Evolutionary conservation across 2,888 invertebrate genomes (phyloP), one percentile per base, ranked within the genome.

Genomic region (Cyclophora punctaria): DNA sequence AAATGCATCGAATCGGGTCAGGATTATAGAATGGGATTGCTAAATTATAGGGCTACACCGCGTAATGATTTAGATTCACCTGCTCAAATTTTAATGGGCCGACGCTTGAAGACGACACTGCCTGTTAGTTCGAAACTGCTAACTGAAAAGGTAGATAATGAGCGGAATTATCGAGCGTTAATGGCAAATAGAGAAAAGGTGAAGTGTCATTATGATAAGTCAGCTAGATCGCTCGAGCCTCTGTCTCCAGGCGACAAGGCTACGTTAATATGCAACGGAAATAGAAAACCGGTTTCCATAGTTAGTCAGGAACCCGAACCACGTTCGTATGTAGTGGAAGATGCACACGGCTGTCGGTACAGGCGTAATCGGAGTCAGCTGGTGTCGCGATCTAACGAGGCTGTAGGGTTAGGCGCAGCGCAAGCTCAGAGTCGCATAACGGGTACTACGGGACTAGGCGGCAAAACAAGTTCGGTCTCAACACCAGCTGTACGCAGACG

Each of bases 1-100:
- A 60, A 62, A 54, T 56, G 50, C 4, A 35, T 53, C 7, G 42
- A 49, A 3, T 49, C 48, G 5, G 48, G 48, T 4, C 43, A 44
- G 7, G 59, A 62, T 37, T 56, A 40, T 40, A 5, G 4, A 40
- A 5, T 40, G 40, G 6, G 40, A 5, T 40, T 40, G 40, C 6
- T 40, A 40, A 40, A 40, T 40, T 40, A 5, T 6, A 40, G 40
- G 6, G 40, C 40, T 40, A 40, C 40, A 40, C 40, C 40, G 5
- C 4, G 40, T 5, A 40, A 40, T 5, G 4, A 40, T 40, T 40
- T 40, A 6, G 40, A 40, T 40, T 35, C 41, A 48, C 35, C 40
- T 40, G 44, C 34, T 6, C 20, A 44, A 20, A 7, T 44, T 6
- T 6, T 7, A 4, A 40, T 40, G 40, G 40, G 40, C 4, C 40